A percentile compares a stretch with the other conserved stretches of the same genome.
These are phyloP conservation scores for Gymnocephalus cernua DNA, from an alignment of 2,113 vertebrate genomes.

Conservation along the genomic window DNA sequence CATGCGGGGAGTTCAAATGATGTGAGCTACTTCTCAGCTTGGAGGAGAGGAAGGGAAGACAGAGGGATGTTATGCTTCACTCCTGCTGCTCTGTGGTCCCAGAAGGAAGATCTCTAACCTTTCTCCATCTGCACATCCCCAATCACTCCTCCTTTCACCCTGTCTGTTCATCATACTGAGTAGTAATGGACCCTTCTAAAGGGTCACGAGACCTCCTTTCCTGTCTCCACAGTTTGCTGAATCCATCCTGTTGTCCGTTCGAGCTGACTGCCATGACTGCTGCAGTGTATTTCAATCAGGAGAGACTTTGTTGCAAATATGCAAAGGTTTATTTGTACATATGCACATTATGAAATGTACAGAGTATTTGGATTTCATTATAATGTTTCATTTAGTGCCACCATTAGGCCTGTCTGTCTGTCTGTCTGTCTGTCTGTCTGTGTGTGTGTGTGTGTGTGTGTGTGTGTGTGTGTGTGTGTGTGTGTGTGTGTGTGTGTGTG, in stretches of 20 bases:
- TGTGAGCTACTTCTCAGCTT: slow-evolving; percentile 68
- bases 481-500: too few species aligned
- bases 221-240: slow-evolving; percentile 4
- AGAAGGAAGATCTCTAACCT: slow-evolving; percentile 78
- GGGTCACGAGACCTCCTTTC: slow-evolving; percentile 30
- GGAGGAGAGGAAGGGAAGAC: slow-evolving; percentile 53
- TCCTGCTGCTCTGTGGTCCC: slow-evolving; percentile 62
- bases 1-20: slow-evolving; percentile 85
- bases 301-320: too few species aligned
- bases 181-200: slow-evolving; percentile 73
- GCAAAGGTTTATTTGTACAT: too few species aligned
- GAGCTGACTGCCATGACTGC: neutral
- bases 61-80: slow-evolving; percentile 38
- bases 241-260: slow-evolving; percentile 22
- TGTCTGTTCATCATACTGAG: slow-evolving; percentile 65
- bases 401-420: too few species aligned
- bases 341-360: too few species aligned
- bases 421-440: too few species aligned
- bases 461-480: too few species aligned
- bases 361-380: too few species aligned
- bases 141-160: slow-evolving; percentile 4
- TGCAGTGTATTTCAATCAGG: neutral
- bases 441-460: too few species aligned
- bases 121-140: slow-evolving; percentile 73
- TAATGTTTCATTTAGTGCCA: too few species aligned